Evolutionary conservation across 2,113 vertebrate species (phyloP).

Genomic region (Bos taurus): ARS-UCD2.0 NC_037336.1:34995501-34996000

Average conservation of each 20-base stretch:
- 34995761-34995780: not conserved
- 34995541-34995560: not conserved
- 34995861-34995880: not conserved
- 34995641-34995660: not conserved
- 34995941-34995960: not conserved
- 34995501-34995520: not conserved
- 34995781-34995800: not conserved
- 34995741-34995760: not conserved
- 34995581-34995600: not conserved
- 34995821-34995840: not conserved
- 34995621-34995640: not conserved
- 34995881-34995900: not conserved
- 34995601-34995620: not conserved
- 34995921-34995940: not conserved
- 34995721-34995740: not conserved
- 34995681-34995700: not conserved
- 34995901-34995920: not conserved
- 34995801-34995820: not conserved
- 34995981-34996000: not conserved
- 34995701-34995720: not conserved
- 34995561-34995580: not conserved
- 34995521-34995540: not conserved
- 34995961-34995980: not conserved
- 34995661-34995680: not conserved
- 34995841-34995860: not conserved